phyloP scores from a whole-genome alignment of 2,113 vertebrate species.

The Leptocoma aspasia region DNA sequence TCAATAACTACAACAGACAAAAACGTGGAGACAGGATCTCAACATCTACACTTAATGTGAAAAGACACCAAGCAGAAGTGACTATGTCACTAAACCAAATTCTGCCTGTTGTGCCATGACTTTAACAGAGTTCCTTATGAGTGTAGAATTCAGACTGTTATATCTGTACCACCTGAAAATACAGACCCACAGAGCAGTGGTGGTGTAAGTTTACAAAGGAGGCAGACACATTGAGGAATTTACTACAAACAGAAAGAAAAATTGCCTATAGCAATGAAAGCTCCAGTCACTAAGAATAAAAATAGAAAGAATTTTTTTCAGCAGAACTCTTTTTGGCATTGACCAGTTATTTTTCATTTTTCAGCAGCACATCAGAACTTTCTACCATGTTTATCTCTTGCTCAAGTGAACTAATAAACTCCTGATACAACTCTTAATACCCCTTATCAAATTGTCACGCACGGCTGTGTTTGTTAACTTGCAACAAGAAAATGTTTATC shows the following conservation, averaged over 20 bases:
- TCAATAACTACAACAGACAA: neutral
- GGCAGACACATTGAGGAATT: neutral
- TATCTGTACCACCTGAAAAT: neutral
- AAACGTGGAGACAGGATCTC: neutral
- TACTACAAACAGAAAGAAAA: neutral
- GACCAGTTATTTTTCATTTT: neutral
- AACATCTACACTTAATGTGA: neutral
- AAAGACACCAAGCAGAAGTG: neutral
- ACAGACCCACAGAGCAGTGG: neutral
- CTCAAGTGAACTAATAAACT: neutral
- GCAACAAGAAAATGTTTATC: constrained; percentile 39
- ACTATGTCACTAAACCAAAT: neutral
- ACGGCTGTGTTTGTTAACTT: constrained; percentile 7
- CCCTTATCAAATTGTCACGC: constrained; percentile 13
- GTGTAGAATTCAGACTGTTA: neutral
- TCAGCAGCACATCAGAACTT: neutral
- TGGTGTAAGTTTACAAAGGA: neutral
- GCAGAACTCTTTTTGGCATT: neutral
- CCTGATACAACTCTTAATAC: neutral
- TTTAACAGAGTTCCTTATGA: neutral
- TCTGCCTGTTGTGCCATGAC: neutral
- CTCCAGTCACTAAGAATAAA: neutral
- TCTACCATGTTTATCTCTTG: neutral
- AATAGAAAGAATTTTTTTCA: neutral
- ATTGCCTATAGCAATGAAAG: neutral